These are phyloP conservation scores for Megalonaias nervosa DNA, from an alignment of 1,140 invertebrate genomes.

Conservation along the genomic window DNA sequence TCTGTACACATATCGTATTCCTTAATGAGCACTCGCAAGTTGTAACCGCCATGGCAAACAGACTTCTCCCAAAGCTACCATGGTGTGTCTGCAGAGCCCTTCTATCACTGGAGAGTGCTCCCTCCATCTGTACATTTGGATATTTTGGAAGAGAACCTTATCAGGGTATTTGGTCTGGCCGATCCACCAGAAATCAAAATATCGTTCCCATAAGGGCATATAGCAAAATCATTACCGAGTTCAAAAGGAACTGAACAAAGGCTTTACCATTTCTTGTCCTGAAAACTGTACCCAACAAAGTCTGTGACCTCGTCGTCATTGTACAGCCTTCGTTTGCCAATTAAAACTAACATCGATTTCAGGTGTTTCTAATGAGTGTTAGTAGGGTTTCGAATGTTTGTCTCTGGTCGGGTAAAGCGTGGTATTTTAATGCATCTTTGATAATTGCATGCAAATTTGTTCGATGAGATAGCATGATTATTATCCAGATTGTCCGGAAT, in stretches of 20 bases:
- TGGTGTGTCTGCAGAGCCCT: conserved; percentile 44
- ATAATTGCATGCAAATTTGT: no score
- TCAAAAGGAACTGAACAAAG: conserved; percentile 44
- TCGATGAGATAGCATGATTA: conserved; percentile 35
- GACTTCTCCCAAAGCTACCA: conserved; percentile 40
- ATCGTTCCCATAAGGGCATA: conserved; percentile 48
- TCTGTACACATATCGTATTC: conserved; percentile 40
- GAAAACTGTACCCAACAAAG: conserved; percentile 29
- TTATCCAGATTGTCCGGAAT: conserved; percentile 14
- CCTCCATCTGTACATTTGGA: conserved; percentile 48
- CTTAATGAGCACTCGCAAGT: conserved; percentile 42
- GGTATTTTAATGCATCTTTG: conserved; percentile 25
- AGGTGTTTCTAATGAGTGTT: neutral
- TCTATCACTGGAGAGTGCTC: conserved; percentile 43
- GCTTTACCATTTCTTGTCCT: conserved; percentile 40
- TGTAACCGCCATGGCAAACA: conserved; percentile 50
- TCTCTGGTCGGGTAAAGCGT: no score
- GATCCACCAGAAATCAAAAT: conserved; percentile 51
- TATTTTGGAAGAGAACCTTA: conserved; percentile 36
- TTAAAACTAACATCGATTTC: no score
- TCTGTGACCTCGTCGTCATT: conserved; percentile 36
- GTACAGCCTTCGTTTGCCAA: no score
- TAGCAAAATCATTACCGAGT: conserved; percentile 50
- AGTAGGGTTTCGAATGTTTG: neutral
- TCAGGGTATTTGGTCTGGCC: conserved; percentile 36